A percentile compares a stretch with the other conserved stretches of the same genome.
Conservation (phyloP, 1,140 invertebrate genomes). For the Dreissena rostriformis region DNA sequence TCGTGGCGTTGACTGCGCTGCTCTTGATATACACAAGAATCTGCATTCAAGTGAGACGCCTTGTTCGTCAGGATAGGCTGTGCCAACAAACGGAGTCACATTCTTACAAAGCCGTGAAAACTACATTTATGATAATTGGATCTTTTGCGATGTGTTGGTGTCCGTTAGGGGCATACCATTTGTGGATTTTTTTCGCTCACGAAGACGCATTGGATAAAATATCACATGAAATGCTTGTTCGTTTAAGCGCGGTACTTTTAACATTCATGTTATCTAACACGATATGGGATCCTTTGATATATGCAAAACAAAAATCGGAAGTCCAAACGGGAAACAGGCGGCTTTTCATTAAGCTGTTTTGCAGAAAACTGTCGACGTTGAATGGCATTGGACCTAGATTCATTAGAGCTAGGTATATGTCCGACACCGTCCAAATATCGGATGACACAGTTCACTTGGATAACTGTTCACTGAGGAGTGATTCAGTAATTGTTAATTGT, state of each 20-base stretch:
- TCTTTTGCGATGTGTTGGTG: conserved; percentile 86
- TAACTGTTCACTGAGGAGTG: no score
- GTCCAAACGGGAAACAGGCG: conserved; percentile 64
- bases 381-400: no score
- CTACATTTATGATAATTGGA: conserved; percentile 87
- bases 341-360: not conserved
- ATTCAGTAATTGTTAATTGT: no score
- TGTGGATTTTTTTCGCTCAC: conserved; percentile 38
- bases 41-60: conserved; percentile 1
- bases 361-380: no score
- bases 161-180: conserved; percentile 82
- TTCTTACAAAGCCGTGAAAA: conserved; percentile 86
- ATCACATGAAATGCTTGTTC: conserved; percentile 7
- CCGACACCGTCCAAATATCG: no score
- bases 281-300: conserved; percentile 87
- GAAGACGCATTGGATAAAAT: not conserved
- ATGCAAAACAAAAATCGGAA: conserved; percentile 86
- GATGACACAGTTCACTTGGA: no score
- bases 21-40: conserved; percentile 63
- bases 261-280: conserved; percentile 85
- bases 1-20: conserved; percentile 79
- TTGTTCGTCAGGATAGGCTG: conserved; percentile 20
- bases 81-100: conserved; percentile 3
- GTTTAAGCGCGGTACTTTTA: conserved; percentile 63
- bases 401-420: no score